phyloP scores from a whole-genome alignment of 2,888 invertebrate genomes.

The Epistrophella euchroma region DNA sequence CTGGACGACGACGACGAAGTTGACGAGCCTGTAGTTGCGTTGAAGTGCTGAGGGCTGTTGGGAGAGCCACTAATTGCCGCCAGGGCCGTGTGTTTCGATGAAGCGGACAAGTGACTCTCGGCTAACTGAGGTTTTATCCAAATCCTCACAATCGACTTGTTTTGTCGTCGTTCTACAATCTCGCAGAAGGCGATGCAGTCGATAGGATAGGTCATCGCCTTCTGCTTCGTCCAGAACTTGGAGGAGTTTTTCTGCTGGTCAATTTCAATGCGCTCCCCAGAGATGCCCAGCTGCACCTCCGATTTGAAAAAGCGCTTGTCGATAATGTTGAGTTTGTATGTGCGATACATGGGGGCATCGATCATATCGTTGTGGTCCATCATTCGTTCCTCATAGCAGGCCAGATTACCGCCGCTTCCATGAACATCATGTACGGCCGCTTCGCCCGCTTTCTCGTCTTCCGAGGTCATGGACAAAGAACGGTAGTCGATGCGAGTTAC shows the following conservation, averaged over 20 bases:
- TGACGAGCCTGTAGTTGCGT: slow-evolving; percentile 76
- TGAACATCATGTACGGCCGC: slow-evolving; percentile 83
- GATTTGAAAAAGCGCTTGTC: slow-evolving; percentile 92
- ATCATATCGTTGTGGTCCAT: slow-evolving; percentile 91
- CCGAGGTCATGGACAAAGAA: slow-evolving; percentile 83
- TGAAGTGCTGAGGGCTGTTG: slow-evolving; percentile 81
- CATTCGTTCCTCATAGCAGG: slow-evolving; percentile 87
- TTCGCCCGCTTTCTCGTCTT: slow-evolving; percentile 82
- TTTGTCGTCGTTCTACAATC: slow-evolving; percentile 89
- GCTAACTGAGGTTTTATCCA: slow-evolving; percentile 85
- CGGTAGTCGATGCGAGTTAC: slow-evolving; percentile 81
- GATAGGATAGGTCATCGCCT: slow-evolving; percentile 93
- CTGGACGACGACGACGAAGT: slow-evolving; percentile 53
- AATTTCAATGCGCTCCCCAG: slow-evolving; percentile 95
- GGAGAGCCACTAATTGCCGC: slow-evolving; percentile 77
- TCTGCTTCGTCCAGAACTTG: slow-evolving; percentile 89
- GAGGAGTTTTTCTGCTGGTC: slow-evolving; percentile 88
- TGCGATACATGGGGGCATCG: slow-evolving; percentile 94
- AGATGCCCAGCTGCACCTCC: slow-evolving; percentile 93
- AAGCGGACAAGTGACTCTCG: slow-evolving; percentile 50
- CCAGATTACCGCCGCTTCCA: slow-evolving; percentile 75
- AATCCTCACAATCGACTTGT: slow-evolving; percentile 90
- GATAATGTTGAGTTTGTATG: slow-evolving; percentile 90
- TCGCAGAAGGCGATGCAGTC: slow-evolving; percentile 95
- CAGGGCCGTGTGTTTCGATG: slow-evolving; percentile 59